phyloP scores from a whole-genome alignment of 2,113 vertebrate genomes.

The Notarius lentiginosus region DNA sequence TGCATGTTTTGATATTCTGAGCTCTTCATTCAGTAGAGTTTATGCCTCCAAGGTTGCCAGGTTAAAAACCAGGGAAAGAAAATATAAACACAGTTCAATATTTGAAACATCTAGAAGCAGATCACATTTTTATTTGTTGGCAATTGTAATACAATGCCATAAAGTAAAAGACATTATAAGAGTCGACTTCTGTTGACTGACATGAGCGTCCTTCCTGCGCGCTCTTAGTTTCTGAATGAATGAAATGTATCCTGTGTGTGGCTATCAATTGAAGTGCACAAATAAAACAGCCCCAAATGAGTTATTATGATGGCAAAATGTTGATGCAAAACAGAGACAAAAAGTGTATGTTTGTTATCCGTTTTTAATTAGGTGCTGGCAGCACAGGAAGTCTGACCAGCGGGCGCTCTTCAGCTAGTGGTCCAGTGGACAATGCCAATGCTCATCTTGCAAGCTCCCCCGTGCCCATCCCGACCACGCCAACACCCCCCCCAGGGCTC shows the following conservation, averaged over 20 bases:
- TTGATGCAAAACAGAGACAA: background rate
- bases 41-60: background rate
- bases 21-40: background rate
- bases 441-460: conserved; percentile 71
- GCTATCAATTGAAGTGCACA: too few relatives aligned
- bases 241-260: too few relatives aligned
- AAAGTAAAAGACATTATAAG: too few relatives aligned
- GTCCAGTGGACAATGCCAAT: conserved; percentile 72
- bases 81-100: too few relatives aligned
- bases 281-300: too few relatives aligned
- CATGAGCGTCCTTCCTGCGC: too few relatives aligned
- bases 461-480: conserved; percentile 58
- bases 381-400: conserved; percentile 72
- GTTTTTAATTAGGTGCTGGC: conserved; percentile 67
- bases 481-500: conserved; percentile 61
- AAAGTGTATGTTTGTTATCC: background rate
- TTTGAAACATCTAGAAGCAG: background rate
- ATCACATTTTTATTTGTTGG: background rate
- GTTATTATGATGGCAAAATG: background rate
- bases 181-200: too few relatives aligned
- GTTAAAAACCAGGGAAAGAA: too few relatives aligned
- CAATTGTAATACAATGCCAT: too few relatives aligned
- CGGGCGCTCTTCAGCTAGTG: conserved; percentile 80
- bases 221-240: too few relatives aligned
- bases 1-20: background rate